Base-by-base conservation (phyloP, 1,140 invertebrate species). In the Camponotus pennsylvanicus region DNA sequence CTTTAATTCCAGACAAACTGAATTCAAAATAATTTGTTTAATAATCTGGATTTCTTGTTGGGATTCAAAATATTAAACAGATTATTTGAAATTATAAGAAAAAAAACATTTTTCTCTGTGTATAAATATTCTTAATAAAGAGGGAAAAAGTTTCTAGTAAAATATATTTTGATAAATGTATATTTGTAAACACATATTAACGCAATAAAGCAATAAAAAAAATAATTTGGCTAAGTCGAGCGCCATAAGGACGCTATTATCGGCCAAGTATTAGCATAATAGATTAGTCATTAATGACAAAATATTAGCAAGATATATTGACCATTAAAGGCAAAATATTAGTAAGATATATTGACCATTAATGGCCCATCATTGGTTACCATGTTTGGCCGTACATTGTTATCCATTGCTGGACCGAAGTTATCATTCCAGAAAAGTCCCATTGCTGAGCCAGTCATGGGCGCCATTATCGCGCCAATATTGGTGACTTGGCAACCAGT, bases 181-280 rank as follows among this genome's bases (percentile, higher is more conserved):
- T 21, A 21, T 21, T 21, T 21, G 21, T 21, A 21, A 21, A 21
- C 0, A 21, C n/a, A 57, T 57, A 57, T 57, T 57, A n/a, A 21
- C 21, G 55, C 55, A 57, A 57, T 57, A 57, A 57, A 57, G n/a
- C n/a, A 57, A 55, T 55, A 57, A 57, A 57, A 57, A 57, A 57
- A 57, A 57, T 57, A 57, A 57, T 57, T 57, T 57, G 1, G 55
- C n/a, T 57, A 55, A 21, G 21, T 21, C 21, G 21, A 21, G 21
- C 21, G 21, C 21, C 21, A 21, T 21, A 21, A 21, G 21, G 21
- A 21, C 21, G 21, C 21, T 21, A 21, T 21, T 21, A n/a, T 55
- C 18, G n/a, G n/a, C 21, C 21, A 21, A 21, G 21, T 21, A 21
- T 21, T 21, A 21, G 21, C 21, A 21, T 21, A 21, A 21, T 21